These are phyloP conservation scores for Listronotus oregonensis DNA, from an alignment of 1,140 invertebrate genomes.

Conservation along the genomic window DNA sequence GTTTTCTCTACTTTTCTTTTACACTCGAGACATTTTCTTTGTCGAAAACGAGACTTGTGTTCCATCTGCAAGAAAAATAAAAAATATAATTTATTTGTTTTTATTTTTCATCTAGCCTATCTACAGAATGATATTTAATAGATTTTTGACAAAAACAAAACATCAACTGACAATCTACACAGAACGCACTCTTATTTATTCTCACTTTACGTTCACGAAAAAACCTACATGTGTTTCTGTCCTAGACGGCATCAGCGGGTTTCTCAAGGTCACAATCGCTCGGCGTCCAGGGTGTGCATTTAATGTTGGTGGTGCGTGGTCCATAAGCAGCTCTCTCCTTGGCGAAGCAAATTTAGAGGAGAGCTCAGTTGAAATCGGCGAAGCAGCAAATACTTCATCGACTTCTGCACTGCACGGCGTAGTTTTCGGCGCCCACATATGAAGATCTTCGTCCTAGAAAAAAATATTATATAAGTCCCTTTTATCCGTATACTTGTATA, in stretches of 20 bases:
- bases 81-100: too few species aligned
- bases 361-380: neutral
- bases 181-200: neutral
- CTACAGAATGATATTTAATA: too few species aligned
- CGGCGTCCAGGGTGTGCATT: neutral
- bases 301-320: neutral
- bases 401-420: neutral
- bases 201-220: neutral
- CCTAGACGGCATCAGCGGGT: neutral
- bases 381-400: constrained; percentile 4
- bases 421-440: neutral
- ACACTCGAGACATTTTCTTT: too few species aligned
- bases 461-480: constrained; percentile 3
- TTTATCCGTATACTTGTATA: neutral
- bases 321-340: neutral
- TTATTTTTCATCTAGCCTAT: too few species aligned
- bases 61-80: too few species aligned
- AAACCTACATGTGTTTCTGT: constrained; percentile 1
- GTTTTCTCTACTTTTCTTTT: too few species aligned
- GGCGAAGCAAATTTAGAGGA: constrained; percentile 1
- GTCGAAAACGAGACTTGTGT: too few species aligned
- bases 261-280: neutral
- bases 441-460: constrained; percentile 1
- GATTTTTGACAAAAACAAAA: too few species aligned
- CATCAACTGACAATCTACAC: too few species aligned